Evolutionary conservation across 1,140 invertebrate genomes (phyloP).

Genomic region (Anthonomus grandis): DNA sequence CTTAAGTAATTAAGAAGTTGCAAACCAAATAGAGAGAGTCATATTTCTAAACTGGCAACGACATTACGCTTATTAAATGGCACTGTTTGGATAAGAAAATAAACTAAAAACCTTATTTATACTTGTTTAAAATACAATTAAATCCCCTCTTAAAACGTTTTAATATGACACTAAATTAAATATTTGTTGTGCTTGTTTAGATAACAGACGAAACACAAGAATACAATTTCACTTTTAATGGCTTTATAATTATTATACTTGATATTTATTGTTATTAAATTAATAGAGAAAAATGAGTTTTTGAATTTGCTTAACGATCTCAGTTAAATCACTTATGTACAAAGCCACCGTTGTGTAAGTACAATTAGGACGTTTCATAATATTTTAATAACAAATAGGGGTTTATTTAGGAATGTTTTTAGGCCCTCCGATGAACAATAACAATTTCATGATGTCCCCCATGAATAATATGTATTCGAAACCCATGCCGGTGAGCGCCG

Average conservation of each 20-base stretch:
- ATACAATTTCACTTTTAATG: constrained; percentile 19
- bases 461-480: constrained; percentile 63
- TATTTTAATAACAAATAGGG: too few species aligned
- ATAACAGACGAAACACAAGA: constrained; percentile 16
- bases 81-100: too few species aligned
- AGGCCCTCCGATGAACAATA: constrained; percentile 52
- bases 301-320: constrained; percentile 12
- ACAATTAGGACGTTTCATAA: too few species aligned
- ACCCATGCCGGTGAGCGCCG: constrained; percentile 85
- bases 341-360: background rate
- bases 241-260: constrained; percentile 18
- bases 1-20: too few species aligned
- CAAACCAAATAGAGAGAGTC: too few species aligned
- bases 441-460: constrained; percentile 57
- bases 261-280: constrained; percentile 15
- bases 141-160: too few species aligned
- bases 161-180: too few species aligned
- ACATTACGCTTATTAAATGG: too few species aligned
- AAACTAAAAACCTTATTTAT: constrained; percentile 16
- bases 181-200: constrained; percentile 16
- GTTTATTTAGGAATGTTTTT: constrained; percentile 9
- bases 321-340: background rate
- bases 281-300: constrained; percentile 16
- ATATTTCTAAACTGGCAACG: too few species aligned
- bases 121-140: too few species aligned